A percentile compares a stretch with the other conserved stretches of the same genome.
phyloP scores from a whole-genome alignment of 2,113 vertebrate species.

The Picathartes gymnocephalus region DNA sequence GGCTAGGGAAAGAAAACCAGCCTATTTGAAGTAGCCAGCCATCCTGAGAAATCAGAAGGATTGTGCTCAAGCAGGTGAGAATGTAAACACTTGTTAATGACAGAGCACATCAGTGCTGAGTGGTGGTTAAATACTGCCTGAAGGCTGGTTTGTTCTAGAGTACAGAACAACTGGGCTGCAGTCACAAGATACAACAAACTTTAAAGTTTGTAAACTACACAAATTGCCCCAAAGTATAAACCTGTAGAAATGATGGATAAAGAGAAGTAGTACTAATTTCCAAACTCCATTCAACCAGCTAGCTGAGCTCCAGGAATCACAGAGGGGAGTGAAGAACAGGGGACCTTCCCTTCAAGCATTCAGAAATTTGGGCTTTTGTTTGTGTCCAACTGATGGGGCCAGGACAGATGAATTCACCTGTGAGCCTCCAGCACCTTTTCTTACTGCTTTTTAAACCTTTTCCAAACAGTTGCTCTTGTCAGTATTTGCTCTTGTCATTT shows the following conservation, averaged over 20 bases:
- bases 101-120: not conserved
- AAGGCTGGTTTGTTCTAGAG: not conserved
- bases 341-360: not conserved
- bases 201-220: not conserved
- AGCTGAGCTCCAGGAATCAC: not conserved
- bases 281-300: not conserved
- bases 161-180: not conserved
- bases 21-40: not conserved
- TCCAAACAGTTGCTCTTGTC: not conserved
- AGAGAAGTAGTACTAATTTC: not conserved
- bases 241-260: not conserved
- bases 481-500: not conserved
- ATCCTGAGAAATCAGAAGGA: not conserved
- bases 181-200: not conserved
- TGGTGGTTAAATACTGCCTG: not conserved
- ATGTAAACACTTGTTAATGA: not conserved
- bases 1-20: slow-evolving; percentile 66
- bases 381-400: not conserved
- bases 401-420: not conserved
- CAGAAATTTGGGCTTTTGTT: not conserved
- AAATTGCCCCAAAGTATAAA: not conserved
- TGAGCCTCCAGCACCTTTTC: not conserved
- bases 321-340: not conserved
- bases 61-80: not conserved
- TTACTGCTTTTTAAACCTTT: not conserved